Base-by-base conservation (phyloP, 2,113 vertebrate species). In the Perognathus longimembris region DNA sequence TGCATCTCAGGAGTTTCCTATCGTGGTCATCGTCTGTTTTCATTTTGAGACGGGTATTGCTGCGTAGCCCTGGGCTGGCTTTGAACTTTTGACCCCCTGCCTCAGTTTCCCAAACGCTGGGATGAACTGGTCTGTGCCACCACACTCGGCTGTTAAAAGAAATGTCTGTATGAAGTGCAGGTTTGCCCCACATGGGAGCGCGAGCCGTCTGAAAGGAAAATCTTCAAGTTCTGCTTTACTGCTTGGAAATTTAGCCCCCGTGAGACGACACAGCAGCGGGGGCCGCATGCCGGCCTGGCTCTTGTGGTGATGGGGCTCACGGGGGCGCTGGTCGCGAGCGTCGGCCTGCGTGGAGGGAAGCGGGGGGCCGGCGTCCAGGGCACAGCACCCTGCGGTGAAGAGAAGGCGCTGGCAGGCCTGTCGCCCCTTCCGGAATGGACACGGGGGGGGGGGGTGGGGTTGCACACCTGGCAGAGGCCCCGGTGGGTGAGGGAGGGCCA, bases 201-300 rank as follows among this genome's bases (percentile, higher is more conserved):
- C 15, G 40, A 21, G 50, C 61, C 21, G 9, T 14, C 61, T 67
- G 15, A 78, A 54, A 22, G 40, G 30, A 8, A 57, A 67, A 42
- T 21, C 28, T 50, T 15, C 59, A 50, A 26, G 66, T 69, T 79
- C 85, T 12, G 28, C 74, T 63, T 45, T 2, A 0, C 42, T 42
- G 11, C 64, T 26, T 82, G 67, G 69, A 30, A 12, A 30, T 21
- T 88, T 45, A 1, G 54, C 18, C n/a, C 17, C 32, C n/a, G 20
- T 42, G 50, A 32, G 54, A 20, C 0, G 17, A 11, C 61, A 5
- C n/a, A 4, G 5, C n/a, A 1, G 22, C 17, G 21, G n/a, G 64
- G 10, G 5, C 15, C 4, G 12, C 4, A 0, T 22, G 6, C 26
- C 54, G 3, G 0, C 28, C 32, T 54, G 75, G 5, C 0, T 61